phyloP scores from a whole-genome alignment of 92 coral and sea anemone species.

The Actinernus sp. region DNA sequence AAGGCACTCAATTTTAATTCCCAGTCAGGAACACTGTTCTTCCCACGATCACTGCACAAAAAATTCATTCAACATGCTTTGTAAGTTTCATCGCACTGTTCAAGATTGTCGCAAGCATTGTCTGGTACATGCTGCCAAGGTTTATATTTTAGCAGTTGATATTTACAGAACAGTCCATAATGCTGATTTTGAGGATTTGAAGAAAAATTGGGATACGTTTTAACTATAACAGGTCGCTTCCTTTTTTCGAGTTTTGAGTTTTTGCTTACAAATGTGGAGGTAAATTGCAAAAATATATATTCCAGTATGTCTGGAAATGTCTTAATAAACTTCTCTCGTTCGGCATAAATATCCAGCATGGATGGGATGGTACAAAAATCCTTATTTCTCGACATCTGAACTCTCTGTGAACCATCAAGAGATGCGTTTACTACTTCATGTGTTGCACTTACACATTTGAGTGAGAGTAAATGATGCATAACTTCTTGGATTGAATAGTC shows the following conservation, averaged over 20 bases:
- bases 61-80: conserved; percentile 41
- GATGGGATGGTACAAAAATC: conserved; percentile 48
- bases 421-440: conserved; percentile 43
- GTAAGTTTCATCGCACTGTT: conserved; percentile 22
- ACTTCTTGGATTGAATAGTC: conserved; percentile 74
- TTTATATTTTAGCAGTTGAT: conserved; percentile 53
- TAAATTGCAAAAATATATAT: conserved; percentile 55
- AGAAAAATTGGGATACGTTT: conserved; percentile 35
- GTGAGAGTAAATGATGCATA: conserved; percentile 70
- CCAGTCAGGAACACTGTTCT: conserved; percentile 42
- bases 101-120: conserved; percentile 42
- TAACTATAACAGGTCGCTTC: conserved; percentile 30
- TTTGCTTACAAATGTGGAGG: conserved; percentile 18
- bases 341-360: conserved; percentile 62
- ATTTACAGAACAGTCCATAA: conserved; percentile 56
- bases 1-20: conserved; percentile 18
- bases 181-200: conserved; percentile 45
- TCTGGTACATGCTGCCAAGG: conserved; percentile 48
- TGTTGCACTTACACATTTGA: conserved; percentile 48
- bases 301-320: conserved; percentile 37
- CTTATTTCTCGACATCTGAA: conserved; percentile 13
- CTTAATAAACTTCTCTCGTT: conserved; percentile 36
- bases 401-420: conserved; percentile 38
- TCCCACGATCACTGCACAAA: conserved; percentile 34
- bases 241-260: conserved; percentile 31